These are phyloP conservation scores for Alsophila aescularia DNA, from an alignment of 2,888 invertebrate species.

Conservation along the genomic window DNA sequence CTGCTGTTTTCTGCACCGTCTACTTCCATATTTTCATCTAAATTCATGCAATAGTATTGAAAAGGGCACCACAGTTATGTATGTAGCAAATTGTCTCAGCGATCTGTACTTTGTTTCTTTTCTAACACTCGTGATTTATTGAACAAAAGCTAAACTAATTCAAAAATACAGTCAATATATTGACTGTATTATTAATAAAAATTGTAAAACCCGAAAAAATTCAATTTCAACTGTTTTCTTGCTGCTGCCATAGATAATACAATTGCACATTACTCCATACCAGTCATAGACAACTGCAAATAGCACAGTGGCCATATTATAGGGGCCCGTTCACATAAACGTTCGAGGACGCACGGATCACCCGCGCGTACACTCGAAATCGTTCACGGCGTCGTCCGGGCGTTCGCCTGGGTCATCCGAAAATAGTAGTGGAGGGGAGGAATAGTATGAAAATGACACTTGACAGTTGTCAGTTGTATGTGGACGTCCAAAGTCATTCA, in stretches of 20 bases:
- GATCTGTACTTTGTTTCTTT: not conserved
- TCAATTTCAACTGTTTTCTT: slow-evolving; percentile 78
- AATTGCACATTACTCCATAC: not conserved
- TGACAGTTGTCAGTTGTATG: too few species aligned
- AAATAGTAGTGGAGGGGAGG: too few species aligned
- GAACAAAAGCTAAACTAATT: slow-evolving; percentile 2
- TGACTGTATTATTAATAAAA: slow-evolving; percentile 32
- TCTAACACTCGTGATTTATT: not conserved
- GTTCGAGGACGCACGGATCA: too few species aligned
- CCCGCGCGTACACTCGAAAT: too few species aligned
- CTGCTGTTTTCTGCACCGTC: slow-evolving; percentile 64
- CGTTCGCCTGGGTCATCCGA: too few species aligned
- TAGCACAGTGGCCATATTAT: too few species aligned
- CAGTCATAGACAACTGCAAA: too few species aligned
- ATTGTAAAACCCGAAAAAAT: slow-evolving; percentile 47
- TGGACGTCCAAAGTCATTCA: too few species aligned
- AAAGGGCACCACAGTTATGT: too few species aligned
- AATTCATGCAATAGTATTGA: slow-evolving; percentile 5
- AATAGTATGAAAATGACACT: too few species aligned
- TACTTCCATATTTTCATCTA: slow-evolving; percentile 68
- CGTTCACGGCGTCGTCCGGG: too few species aligned
- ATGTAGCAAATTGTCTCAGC: not conserved
- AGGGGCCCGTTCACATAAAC: too few species aligned
- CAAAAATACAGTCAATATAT: slow-evolving; percentile 31
- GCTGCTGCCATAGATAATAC: slow-evolving; percentile 36